Evolutionary conservation across 2,113 vertebrate species (phyloP).

Genomic region (Mirza zaza): DNA sequence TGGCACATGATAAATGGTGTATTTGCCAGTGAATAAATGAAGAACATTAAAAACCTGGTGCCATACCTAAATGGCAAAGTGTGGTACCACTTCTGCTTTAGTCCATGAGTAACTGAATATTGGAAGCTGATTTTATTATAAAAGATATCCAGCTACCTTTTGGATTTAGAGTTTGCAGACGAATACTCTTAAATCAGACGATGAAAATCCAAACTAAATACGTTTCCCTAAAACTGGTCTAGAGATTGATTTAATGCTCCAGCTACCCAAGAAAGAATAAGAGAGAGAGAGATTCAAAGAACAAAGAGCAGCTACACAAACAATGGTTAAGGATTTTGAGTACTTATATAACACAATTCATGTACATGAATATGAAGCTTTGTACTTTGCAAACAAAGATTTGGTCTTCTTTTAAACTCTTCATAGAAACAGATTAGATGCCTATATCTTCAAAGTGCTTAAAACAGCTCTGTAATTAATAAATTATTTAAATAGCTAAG

Average conservation of each 20-base stretch:
- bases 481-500: constrained; percentile 29
- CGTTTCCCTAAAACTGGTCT: constrained; percentile 38
- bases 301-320: constrained; percentile 14
- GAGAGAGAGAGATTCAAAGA: not conserved
- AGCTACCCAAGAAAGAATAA: not conserved
- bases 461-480: not conserved
- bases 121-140: not conserved
- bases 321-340: constrained; percentile 2
- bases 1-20: constrained; percentile 33
- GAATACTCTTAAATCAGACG: constrained; percentile 59
- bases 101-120: not conserved
- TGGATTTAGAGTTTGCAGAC: constrained; percentile 54
- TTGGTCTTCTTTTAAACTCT: constrained; percentile 20
- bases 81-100: not conserved
- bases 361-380: constrained; percentile 14
- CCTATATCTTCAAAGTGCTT: constrained; percentile 34
- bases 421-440: constrained; percentile 19
- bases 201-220: constrained; percentile 49
- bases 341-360: constrained; percentile 7
- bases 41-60: not conserved
- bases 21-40: not conserved
- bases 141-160: constrained; percentile 42
- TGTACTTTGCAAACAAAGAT: constrained; percentile 11
- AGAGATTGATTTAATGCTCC: constrained; percentile 39
- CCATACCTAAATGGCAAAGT: not conserved